phyloP scores from a whole-genome alignment of 1,140 invertebrate genomes.

The Drosophila seguyi region DNA sequence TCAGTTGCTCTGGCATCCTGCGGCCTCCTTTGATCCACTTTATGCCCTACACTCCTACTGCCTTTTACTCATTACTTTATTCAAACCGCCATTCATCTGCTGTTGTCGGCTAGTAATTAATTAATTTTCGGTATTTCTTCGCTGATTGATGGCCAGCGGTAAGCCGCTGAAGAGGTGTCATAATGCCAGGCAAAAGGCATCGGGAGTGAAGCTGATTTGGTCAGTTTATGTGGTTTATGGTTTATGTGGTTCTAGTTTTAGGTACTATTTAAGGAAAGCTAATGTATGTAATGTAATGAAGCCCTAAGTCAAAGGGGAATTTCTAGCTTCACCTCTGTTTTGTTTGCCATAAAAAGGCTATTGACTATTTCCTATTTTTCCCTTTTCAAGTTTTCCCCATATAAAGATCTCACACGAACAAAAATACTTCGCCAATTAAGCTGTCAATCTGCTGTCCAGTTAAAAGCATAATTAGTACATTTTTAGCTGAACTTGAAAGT shows the following conservation, averaged over 20 bases:
- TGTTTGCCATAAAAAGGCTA: not conserved
- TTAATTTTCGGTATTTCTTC: slow-evolving; percentile 13
- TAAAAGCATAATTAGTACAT: slow-evolving; percentile 47
- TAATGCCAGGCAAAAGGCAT: slow-evolving; percentile 8
- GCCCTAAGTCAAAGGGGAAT: too few species aligned
- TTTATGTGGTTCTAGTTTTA: too few species aligned
- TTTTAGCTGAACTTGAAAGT: slow-evolving; percentile 20
- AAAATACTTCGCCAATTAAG: not conserved
- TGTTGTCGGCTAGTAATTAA: slow-evolving; percentile 27
- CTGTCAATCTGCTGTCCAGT: not conserved
- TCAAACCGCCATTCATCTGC: slow-evolving; percentile 21
- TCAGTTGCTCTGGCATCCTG: not conserved
- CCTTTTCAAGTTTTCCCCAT: not conserved
- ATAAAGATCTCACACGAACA: not conserved
- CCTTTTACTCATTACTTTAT: slow-evolving; percentile 35
- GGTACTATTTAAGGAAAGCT: too few species aligned
- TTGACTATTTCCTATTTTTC: not conserved
- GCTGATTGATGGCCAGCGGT: slow-evolving; percentile 20
- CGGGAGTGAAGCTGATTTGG: not conserved
- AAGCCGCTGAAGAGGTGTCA: slow-evolving; percentile 15
- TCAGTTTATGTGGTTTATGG: too few species aligned
- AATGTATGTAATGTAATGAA: too few species aligned
- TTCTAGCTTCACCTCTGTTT: not conserved
- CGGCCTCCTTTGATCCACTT: not conserved
- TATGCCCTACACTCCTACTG: too few species aligned